Evolutionary conservation across 1,140 invertebrate species (phyloP), one percentile per base, ranked within the genome.

Genomic region (Littorina saxatilis): DNA sequence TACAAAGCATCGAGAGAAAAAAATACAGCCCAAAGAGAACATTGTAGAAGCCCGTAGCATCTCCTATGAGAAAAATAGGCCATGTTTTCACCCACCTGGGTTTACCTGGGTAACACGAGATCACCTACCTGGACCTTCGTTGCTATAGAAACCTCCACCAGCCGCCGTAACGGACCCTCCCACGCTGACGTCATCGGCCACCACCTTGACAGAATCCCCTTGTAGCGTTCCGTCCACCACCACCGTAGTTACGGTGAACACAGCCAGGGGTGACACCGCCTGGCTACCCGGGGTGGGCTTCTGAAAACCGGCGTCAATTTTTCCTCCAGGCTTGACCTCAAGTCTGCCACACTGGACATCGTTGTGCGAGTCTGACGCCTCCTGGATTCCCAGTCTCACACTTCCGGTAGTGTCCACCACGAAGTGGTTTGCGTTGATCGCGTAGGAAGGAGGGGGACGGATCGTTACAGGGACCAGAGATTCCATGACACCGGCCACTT

Each of bases 91-190:
- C n/a, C n/a, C n/a, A n/a, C n/a, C n/a, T n/a, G n/a, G n/a, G n/a
- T n/a, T n/a, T n/a, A n/a, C n/a, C n/a, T n/a, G n/a, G n/a, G n/a
- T 5, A 52, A 61, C 13, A 43, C 20, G 23, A 1, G 11, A 20
- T 40, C 17, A 77, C 74, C 77, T 80, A 88, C 87, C 87, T 77
- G 87, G 84, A 72, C 84, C 76, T 87, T 72, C 39, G 63, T 72
- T 23, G 68, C 83, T 63, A 20, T 20, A n/a, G 75, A 39, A 61
- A 17, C 79, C 72, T n/a, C 72, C 39, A n/a, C 61, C 61, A 3
- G 63, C 58, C n/a, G 61, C 40, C 11, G 74, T 75, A 23, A 70
- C 39, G 13, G 2, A 13, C 23, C 72, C 68, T 37, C 66, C 80
- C 35, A 72, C 63, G 13, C 35, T 79, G 78, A 73, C 61, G 74